phyloP scores from a whole-genome alignment of 2,888 invertebrate species.

The Hedya salicella region DNA sequence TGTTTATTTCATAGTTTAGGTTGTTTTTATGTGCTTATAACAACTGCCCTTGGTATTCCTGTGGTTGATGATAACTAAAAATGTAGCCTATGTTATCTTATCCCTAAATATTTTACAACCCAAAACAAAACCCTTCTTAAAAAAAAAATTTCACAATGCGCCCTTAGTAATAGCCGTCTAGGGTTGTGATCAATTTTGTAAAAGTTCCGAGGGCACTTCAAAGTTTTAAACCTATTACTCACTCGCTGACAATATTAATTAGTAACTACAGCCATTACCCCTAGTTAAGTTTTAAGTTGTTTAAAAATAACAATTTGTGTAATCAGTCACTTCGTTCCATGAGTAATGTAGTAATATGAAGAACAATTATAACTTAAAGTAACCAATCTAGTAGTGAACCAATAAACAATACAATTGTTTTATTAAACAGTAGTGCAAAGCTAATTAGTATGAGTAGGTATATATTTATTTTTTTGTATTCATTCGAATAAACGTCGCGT shows the following conservation, averaged over 20 bases:
- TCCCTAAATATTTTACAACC: no score
- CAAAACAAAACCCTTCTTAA: not conserved
- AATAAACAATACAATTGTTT: no score
- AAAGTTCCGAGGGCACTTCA: slow-evolving; percentile 29
- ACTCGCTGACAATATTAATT: slow-evolving; percentile 25
- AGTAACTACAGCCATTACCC: not conserved
- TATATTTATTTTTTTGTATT: not conserved
- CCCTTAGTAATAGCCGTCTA: slow-evolving; percentile 10
- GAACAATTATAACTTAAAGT: no score
- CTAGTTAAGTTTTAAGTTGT: not conserved
- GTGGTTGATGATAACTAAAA: no score
- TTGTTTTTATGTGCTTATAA: no score
- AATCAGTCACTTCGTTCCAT: not conserved
- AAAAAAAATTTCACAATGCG: slow-evolving; percentile 4
- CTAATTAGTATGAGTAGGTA: not conserved
- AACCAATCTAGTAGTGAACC: no score
- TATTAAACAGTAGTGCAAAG: no score
- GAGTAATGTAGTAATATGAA: no score
- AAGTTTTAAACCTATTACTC: slow-evolving; percentile 30
- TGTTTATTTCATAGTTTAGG: no score
- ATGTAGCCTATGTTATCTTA: no score
- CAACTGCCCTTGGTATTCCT: no score
- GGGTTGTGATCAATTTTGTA: slow-evolving; percentile 26
- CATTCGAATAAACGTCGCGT: not conserved
- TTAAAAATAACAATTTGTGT: not conserved